Base-by-base conservation (phyloP, 2,113 vertebrate species). In the Macquaria australasica region DNA sequence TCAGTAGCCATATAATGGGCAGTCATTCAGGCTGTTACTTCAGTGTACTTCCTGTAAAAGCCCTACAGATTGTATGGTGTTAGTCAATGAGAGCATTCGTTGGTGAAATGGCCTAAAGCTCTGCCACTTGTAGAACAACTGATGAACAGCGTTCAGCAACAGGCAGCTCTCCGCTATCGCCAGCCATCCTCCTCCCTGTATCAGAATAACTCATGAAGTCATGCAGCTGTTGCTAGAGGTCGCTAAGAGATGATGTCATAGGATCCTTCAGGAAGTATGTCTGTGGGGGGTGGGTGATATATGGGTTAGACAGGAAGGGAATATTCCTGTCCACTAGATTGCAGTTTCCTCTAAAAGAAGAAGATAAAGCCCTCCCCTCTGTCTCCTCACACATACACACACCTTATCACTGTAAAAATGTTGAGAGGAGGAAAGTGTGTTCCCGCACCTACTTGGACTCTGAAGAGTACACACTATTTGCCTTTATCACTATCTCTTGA, bases 191-290 rank as follows among this genome's bases (percentile, higher is more conserved):
- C 31, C 20, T 77, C 81, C 48, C 37, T 59, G 63, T 28, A 73
- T 72, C 37, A 60, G 41, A 92, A 93, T 92, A 90, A 84, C 83
- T 68, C 15, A 0, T 90, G 83, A 86, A 73, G 59, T 90, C 90
- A 83, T 50, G 81, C 82, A 83, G 87, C 84, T 88, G 86, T 81
- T 80, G 23, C 21, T 71, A 82, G 77, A 82, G 77, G 88, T 85
- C 91, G 62, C 85, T 72, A 7, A 81, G 58, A 85, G 79, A 91
- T 94, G 91, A 94, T 86, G 91, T 89, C 94, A 93, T 68, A 41
- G 73, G 73, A 82, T 51, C 77, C 41, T 91, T 92, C 80, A 89
- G 87, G 88, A 87, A 72, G 71, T 63, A 59, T 56, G 60, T 77
- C n/a, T 53, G 25, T 6, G 37, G 14, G 28, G 25, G 23, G 43